A percentile compares a stretch with the other conserved stretches of the same genome.
Evolutionary conservation across 2,113 vertebrate species (phyloP).

Genomic region (Oceanites oceanicus): DNA sequence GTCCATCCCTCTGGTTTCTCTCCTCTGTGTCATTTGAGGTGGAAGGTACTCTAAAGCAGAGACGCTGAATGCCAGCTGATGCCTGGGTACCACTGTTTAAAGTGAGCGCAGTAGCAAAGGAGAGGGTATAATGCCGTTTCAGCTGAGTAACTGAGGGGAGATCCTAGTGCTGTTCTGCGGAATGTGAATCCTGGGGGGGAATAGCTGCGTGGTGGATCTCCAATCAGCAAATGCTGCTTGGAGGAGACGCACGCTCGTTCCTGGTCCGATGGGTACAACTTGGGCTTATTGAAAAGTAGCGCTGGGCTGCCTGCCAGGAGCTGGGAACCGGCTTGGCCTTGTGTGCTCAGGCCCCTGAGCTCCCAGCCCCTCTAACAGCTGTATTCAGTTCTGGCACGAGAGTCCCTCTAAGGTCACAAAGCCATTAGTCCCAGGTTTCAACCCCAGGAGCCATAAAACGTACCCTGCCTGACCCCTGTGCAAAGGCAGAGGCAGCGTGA

Average conservation of each 20-base stretch:
- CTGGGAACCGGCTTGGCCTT: background rate
- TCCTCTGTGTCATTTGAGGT: background rate
- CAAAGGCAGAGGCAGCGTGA: background rate
- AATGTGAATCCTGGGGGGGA: background rate
- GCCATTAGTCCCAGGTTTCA: background rate
- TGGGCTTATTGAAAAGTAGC: background rate
- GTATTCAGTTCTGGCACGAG: background rate
- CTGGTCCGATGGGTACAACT: fast-evolving
- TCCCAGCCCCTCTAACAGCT: background rate
- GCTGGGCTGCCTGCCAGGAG: background rate
- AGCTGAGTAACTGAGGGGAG: background rate
- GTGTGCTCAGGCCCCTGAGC: background rate
- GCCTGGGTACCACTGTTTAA: background rate
- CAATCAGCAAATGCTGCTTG: background rate
- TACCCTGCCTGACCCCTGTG: background rate
- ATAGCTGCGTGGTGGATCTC: background rate
- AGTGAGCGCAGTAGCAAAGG: background rate
- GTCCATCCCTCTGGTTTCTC: background rate
- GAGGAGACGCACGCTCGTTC: fast-evolving
- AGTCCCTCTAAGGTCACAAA: background rate
- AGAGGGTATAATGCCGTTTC: background rate
- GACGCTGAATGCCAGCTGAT: background rate
- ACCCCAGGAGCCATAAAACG: fast-evolving
- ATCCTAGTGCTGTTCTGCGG: background rate
- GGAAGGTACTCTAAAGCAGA: background rate